Evolutionary conservation across 2,797 vertebrate genomes (phyloP).

Genomic region (Pempheris klunzingeri): DNA sequence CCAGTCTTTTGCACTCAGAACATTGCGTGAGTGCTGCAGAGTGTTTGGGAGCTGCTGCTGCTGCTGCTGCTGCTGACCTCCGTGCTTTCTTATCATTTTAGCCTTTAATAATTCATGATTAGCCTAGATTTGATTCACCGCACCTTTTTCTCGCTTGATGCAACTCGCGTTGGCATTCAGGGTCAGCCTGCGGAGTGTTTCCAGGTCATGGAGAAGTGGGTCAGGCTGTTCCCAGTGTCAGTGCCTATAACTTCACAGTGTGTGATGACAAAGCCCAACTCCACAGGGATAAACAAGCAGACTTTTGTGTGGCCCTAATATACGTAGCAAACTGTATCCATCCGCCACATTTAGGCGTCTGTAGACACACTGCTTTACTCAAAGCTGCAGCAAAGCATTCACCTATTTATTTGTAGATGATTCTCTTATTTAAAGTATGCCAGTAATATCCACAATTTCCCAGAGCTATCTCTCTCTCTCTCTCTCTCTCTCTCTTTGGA

Average conservation of each 20-base stretch:
- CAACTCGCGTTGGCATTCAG: conserved; percentile 41
- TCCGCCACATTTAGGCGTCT: conserved; percentile 9
- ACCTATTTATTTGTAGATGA: conserved; percentile 38
- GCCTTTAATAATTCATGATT: conserved; percentile 74
- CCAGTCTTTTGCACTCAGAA: conserved; percentile 23
- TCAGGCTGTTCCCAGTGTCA: conserved; percentile 85
- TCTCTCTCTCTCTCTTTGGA: no score
- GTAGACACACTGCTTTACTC: conserved; percentile 23
- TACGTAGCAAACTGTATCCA: conserved; percentile 36
- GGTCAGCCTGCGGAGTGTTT: conserved; percentile 80
- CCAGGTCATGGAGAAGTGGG: conserved; percentile 84
- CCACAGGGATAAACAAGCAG: conserved; percentile 70
- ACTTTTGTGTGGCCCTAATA: conserved; percentile 60
- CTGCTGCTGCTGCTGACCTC: conserved; percentile 49
- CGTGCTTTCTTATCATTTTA: conserved; percentile 60
- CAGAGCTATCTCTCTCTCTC: no score
- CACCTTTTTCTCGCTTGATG: conserved; percentile 53
- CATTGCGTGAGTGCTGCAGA: conserved; percentile 35
- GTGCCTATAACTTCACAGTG: conserved; percentile 76
- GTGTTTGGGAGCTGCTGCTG: conserved; percentile 32
- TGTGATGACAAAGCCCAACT: conserved; percentile 75
- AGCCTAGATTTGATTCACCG: conserved; percentile 61
- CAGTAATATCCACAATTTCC: conserved; percentile 9
- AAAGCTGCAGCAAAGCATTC: conserved; percentile 26
- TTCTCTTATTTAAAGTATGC: conserved; percentile 36